These are phyloP conservation scores for Takifugu bimaculatus DNA, from an alignment of 2,113 vertebrate genomes.

Conservation along the genomic window DNA sequence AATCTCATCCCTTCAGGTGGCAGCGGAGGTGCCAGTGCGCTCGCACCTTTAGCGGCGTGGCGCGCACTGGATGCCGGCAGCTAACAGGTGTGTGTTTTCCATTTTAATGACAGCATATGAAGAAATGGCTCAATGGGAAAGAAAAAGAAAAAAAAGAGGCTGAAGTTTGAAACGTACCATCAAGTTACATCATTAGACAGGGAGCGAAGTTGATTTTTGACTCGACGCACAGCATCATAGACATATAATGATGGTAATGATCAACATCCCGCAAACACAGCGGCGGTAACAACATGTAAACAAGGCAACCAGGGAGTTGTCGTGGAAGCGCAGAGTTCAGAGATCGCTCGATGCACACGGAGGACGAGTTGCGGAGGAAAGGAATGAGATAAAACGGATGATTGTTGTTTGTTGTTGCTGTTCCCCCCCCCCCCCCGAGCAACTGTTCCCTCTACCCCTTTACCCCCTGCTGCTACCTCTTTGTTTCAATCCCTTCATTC, in stretches of 20 bases:
- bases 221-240: slow-evolving; percentile 47
- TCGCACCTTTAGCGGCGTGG: slow-evolving; percentile 3
- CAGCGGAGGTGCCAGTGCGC: not conserved
- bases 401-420: slow-evolving; percentile 69
- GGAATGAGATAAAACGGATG: slow-evolving; percentile 63
- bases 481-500: slow-evolving; percentile 38
- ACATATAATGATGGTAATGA: slow-evolving; percentile 69
- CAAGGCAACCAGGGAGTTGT: slow-evolving; percentile 71
- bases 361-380: slow-evolving; percentile 50
- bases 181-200: slow-evolving; percentile 54
- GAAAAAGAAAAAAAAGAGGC: slow-evolving; percentile 22
- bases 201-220: slow-evolving; percentile 55
- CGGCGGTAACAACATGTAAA: slow-evolving; percentile 59
- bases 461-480: slow-evolving; percentile 45
- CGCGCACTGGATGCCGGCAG: slow-evolving; percentile 6
- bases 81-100: slow-evolving; percentile 45
- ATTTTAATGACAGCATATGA: slow-evolving; percentile 39
- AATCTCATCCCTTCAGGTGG: slow-evolving; percentile 7
- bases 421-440: slow-evolving; percentile 55
- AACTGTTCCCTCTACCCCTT: slow-evolving; percentile 54
- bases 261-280: slow-evolving; percentile 42
- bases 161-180: slow-evolving; percentile 20
- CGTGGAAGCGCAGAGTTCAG: slow-evolving; percentile 58
- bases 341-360: slow-evolving; percentile 55
- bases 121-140: not conserved